Base-by-base conservation (phyloP, 2,888 invertebrate species). In the Andrena flavipes region DNA sequence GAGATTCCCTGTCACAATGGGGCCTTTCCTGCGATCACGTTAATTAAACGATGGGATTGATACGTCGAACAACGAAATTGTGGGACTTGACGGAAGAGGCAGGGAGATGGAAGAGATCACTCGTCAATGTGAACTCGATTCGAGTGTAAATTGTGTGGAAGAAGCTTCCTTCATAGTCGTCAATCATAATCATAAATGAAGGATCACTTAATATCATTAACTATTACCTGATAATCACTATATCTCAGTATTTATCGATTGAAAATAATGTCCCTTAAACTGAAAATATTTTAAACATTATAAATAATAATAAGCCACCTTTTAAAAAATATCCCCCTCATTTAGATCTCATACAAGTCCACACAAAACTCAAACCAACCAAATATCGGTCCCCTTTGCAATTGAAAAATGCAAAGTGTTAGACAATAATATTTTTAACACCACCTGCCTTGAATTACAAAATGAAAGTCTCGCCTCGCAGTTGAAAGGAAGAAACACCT, bases 1-100 rank as follows among this genome's bases (percentile, higher is more conserved):
- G 68, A 62, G 67, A 81, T 62, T 68, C 63, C 16, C 29, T 29
- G 16, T 8, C 33, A 62, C 42, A 59, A 54, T 48, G 23, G 26
- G 35, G n/a, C 29, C 26, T n/a, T 26, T 54, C 33, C n/a, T n/a
- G 35, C 35, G n/a, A 10, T 29, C 33, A 23, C 63, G 59, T 49
- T 65, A 59, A 74, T 74, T 60, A 33, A 60, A 20, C 48, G 56
- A 48, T 56, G 56, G 10, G 5, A 56, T 7, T 42, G n/a, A 23
- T 13, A 63, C 26, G 20, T 30, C n/a, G 20, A 30, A 16, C 63
- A 63, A 56, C 8, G 16, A 56, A 54, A 63, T 71, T 42, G 7
- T 26, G 20, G 42, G 29, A 51, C n/a, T 60, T 23, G 49, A 62
- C 60, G 35, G 69, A 16, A 1, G 13, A 13, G 42, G 42, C 4